Percentiles rank a stretch among this genome's conserved stretches.
These are phyloP conservation scores for Ectemnius lituratus DNA, from an alignment of 2,888 invertebrate genomes.

Conservation along the genomic window DNA sequence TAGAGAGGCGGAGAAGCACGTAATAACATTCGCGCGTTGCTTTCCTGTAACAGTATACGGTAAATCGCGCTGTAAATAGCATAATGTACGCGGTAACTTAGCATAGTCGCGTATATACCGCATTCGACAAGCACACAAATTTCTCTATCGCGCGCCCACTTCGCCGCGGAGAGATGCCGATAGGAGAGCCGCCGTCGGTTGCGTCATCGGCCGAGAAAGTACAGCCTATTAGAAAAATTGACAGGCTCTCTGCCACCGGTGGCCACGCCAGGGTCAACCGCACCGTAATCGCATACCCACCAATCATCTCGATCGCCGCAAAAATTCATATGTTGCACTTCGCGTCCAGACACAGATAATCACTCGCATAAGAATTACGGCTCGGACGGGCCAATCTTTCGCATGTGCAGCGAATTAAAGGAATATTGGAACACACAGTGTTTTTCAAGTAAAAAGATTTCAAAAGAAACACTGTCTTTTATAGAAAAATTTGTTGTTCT, in stretches of 20 bases:
- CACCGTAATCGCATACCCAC: too few relatives aligned
- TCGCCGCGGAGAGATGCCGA: slow-evolving; percentile 37
- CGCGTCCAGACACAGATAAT: too few relatives aligned
- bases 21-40: slow-evolving; percentile 31
- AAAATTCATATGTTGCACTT: too few relatives aligned
- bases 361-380: too few relatives aligned
- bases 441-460: too few relatives aligned
- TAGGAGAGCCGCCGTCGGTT: slow-evolving; percentile 37
- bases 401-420: too few relatives aligned
- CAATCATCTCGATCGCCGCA: not conserved
- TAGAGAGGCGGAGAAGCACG: slow-evolving; percentile 19
- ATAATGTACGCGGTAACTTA: slow-evolving; percentile 46
- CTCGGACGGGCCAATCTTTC: too few relatives aligned
- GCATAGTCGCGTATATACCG: slow-evolving; percentile 38
- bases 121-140: slow-evolving; percentile 48
- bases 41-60: slow-evolving; percentile 36
- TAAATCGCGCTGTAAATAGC: slow-evolving; percentile 42
- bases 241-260: too few relatives aligned
- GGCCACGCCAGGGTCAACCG: too few relatives aligned
- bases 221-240: slow-evolving; percentile 41
- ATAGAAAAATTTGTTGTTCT: too few relatives aligned
- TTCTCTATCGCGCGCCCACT: slow-evolving; percentile 48
- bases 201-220: slow-evolving; percentile 44
- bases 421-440: too few relatives aligned
- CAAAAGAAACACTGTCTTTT: too few relatives aligned